phyloP scores from a whole-genome alignment of 2,113 vertebrate genomes.

The Candoia aspera region DNA sequence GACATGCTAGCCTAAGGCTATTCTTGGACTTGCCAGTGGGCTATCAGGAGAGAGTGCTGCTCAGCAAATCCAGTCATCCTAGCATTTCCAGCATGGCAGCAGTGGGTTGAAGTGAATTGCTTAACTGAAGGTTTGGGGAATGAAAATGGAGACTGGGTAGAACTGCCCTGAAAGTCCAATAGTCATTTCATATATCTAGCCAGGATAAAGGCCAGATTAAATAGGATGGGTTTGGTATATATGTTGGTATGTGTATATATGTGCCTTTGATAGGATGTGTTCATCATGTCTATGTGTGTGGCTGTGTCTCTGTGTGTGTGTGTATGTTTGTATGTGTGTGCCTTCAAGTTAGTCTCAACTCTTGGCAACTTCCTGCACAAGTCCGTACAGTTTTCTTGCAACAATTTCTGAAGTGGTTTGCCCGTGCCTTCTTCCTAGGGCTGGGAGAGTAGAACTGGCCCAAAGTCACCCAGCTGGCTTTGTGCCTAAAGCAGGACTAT shows the following conservation, averaged over 20 bases:
- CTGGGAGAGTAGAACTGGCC: not conserved
- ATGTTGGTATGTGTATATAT: not conserved
- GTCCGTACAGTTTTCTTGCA: not conserved
- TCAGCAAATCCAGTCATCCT: not conserved
- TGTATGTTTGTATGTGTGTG: not conserved
- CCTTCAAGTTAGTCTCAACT: not conserved
- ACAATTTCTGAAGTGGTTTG: not conserved
- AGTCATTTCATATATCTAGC: not conserved
- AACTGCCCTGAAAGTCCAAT: not conserved
- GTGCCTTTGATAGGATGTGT: not conserved
- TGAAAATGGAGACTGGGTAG: not conserved
- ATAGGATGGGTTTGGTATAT: not conserved
- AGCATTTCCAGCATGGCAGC: not conserved
- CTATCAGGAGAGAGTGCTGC: not conserved
- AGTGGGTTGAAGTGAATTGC: not conserved
- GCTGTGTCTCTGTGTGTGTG: not conserved
- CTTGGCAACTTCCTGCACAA: not conserved
- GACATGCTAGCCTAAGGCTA: not conserved
- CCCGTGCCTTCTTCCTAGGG: not conserved
- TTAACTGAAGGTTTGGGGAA: not conserved
- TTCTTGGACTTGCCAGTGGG: not conserved
- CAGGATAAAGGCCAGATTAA: not conserved
- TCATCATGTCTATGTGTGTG: not conserved
- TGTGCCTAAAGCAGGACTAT: not conserved
- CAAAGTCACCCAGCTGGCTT: not conserved